Evolutionary conservation across 2,113 vertebrate genomes (phyloP).

Genomic region (Atherinomorus stipes): DNA sequence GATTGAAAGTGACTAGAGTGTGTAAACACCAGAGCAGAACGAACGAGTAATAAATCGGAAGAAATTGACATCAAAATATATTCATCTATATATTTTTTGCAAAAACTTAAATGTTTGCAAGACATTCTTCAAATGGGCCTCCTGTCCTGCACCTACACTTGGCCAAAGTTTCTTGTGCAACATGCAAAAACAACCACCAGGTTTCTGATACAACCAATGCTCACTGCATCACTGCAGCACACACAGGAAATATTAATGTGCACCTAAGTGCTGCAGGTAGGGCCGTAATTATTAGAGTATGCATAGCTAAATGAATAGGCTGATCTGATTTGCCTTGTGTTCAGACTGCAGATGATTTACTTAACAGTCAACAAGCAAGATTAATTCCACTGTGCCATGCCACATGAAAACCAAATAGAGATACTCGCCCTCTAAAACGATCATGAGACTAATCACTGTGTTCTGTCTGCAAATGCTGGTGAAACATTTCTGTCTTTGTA

Average conservation of each 20-base stretch:
- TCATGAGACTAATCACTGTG: background rate
- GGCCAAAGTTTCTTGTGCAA: constrained; percentile 1
- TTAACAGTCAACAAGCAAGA: constrained; percentile 39
- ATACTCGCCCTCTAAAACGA: constrained; percentile 19
- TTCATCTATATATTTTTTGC: background rate
- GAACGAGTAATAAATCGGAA: background rate
- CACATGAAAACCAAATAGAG: constrained; percentile 23
- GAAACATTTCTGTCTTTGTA: constrained; percentile 7
- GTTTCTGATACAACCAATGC: constrained; percentile 11
- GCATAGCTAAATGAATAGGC: constrained; percentile 41
- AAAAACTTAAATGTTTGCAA: constrained; percentile 1
- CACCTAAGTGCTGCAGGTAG: constrained; percentile 50
- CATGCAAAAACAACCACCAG: background rate
- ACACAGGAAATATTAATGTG: constrained; percentile 43
- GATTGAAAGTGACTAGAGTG: too few relatives aligned
- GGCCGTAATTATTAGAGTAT: constrained; percentile 47
- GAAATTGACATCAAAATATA: background rate
- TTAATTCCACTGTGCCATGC: constrained; percentile 20
- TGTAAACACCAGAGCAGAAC: too few relatives aligned
- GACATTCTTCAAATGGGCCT: background rate
- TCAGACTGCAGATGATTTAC: constrained; percentile 60
- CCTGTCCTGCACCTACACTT: background rate
- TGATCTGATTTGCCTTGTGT: constrained; percentile 70
- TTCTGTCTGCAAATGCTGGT: background rate
- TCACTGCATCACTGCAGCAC: constrained; percentile 22